A percentile compares a stretch with the other conserved stretches of the same genome.
phyloP scores from a whole-genome alignment of 2,113 vertebrate species.

The Callopanchax toddi region DNA sequence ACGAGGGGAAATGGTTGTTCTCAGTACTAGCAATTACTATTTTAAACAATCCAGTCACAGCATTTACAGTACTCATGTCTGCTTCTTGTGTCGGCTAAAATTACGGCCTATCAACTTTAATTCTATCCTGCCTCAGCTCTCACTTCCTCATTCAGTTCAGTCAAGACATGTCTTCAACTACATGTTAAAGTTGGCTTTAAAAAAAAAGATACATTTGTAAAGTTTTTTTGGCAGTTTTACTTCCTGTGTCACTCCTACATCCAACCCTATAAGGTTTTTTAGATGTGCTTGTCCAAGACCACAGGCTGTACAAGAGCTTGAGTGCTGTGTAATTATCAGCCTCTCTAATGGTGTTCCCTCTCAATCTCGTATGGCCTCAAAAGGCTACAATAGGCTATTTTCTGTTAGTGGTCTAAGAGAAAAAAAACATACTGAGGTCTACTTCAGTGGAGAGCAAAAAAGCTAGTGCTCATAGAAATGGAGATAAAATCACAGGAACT shows the following conservation, averaged over 20 bases:
- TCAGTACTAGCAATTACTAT: neutral
- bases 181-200: neutral
- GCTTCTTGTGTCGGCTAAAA: neutral
- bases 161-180: neutral
- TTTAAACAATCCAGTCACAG: neutral
- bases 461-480: constrained; percentile 27
- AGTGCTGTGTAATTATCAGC: constrained; percentile 63
- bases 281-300: constrained; percentile 40
- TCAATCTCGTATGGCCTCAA: constrained; percentile 38
- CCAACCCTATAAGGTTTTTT: constrained; percentile 40
- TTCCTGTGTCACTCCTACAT: constrained; percentile 25
- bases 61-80: neutral
- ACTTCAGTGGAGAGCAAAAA: constrained; percentile 29
- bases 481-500: constrained; percentile 49
- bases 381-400: constrained; percentile 59
- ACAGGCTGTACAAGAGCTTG: constrained; percentile 45
- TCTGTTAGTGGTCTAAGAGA: constrained; percentile 39
- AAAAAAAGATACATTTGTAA: neutral
- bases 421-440: neutral
- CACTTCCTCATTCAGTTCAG: neutral
- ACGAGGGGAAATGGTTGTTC: neutral
- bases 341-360: constrained; percentile 56
- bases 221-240: constrained; percentile 8
- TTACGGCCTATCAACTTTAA: constrained; percentile 20
- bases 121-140: constrained; percentile 5